Conservation (phyloP, 23 tunicate genomes). For the Ciona savignyi region DNA sequence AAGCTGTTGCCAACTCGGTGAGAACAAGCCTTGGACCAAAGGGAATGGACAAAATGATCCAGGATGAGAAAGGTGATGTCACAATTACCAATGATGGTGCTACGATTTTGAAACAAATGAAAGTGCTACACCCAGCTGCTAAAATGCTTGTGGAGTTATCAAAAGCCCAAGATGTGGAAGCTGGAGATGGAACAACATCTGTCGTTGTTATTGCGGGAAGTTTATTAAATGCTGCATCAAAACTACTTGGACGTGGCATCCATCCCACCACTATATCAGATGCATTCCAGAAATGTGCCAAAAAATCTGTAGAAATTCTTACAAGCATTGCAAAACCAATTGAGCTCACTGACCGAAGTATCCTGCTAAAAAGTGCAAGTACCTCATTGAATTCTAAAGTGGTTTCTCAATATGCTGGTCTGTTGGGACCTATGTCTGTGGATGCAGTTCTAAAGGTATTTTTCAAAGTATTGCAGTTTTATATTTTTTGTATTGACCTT, state of each 20-base stretch:
- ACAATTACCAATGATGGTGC: conserved; percentile 99
- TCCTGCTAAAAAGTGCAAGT: conserved; percentile 78
- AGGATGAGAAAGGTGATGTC: conserved; percentile 98
- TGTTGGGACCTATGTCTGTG: conserved; percentile 83
- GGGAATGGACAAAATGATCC: conserved; percentile 99
- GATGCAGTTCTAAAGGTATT: conserved; percentile 95
- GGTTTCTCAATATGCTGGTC: conserved; percentile 83
- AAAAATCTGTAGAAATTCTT: conserved; percentile 74
- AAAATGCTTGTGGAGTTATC: conserved; percentile 94
- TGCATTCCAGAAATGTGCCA: conserved; percentile 85
- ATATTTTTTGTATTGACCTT: too few species aligned
- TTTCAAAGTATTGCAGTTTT: too few species aligned
- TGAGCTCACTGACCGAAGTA: conserved; percentile 69
- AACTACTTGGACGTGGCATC: conserved; percentile 80
- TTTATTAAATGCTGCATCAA: conserved; percentile 82
- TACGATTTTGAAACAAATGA: conserved; percentile 94
- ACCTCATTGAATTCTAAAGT: conserved; percentile 98
- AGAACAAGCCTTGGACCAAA: conserved; percentile 97
- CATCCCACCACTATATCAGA: conserved; percentile 96
- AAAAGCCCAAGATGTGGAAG: conserved; percentile 98
- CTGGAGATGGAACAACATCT: conserved; percentile 99
- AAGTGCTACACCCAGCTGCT: conserved; percentile 98
- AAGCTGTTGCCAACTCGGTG: conserved; percentile 98
- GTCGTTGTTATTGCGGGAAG: conserved; percentile 95
- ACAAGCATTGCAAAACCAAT: conserved; percentile 64